A percentile compares a stretch with the other conserved stretches of the same genome.
phyloP scores from a whole-genome alignment of 2,797 vertebrate genomes.

The Alauda arvensis region DNA sequence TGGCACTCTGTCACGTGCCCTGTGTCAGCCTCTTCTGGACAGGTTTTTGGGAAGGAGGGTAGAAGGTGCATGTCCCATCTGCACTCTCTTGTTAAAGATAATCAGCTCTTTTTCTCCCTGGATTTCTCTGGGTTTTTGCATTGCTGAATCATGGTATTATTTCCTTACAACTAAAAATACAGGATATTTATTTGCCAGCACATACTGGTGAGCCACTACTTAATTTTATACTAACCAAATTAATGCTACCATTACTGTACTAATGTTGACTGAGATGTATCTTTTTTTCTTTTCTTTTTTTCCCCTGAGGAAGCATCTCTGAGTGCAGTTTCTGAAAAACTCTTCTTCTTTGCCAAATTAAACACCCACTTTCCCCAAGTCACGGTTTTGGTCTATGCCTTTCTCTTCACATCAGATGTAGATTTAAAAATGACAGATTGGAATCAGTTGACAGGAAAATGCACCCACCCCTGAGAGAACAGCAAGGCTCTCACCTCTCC shows the following conservation, averaged over 20 bases:
- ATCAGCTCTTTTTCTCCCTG: neutral
- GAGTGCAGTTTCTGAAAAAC: neutral
- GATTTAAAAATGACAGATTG: neutral
- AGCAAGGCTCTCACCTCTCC: neutral
- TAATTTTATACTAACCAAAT: neutral
- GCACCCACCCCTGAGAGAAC: neutral
- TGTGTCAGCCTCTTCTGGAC: neutral
- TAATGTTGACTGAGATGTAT: neutral
- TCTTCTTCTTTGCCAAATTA: neutral
- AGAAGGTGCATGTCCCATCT: neutral
- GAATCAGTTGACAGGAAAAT: neutral
- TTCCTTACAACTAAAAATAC: neutral
- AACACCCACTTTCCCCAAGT: neutral
- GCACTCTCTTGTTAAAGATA: neutral
- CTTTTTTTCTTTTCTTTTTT: neutral
- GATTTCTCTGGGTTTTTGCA: neutral
- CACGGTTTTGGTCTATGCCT: neutral
- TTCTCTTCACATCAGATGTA: neutral
- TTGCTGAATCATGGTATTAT: accelerated
- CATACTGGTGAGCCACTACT: neutral
- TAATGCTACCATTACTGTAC: neutral
- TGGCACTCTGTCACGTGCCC: neutral
- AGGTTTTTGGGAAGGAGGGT: neutral
- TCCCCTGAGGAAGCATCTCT: neutral
- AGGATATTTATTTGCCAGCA: neutral